Base-by-base conservation (phyloP, 2,888 invertebrate genomes). In the Eilema sororculum region DNA sequence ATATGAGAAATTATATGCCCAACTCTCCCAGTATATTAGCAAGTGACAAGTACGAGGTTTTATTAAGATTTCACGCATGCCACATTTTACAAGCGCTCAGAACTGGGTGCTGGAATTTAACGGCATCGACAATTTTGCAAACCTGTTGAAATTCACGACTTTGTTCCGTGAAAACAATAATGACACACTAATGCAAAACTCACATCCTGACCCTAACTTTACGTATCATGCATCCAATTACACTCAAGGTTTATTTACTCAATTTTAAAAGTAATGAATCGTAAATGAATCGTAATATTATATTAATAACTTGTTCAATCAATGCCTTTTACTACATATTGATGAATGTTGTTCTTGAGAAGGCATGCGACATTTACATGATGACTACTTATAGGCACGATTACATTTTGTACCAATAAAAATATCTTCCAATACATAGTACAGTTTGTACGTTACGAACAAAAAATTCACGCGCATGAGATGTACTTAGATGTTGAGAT, bases 61-160 rank as follows among this genome's bases (percentile, higher is more conserved):
- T 86, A 80, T 85, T 69, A 78, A 68, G 77, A 81, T 82, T 79
- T 79, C 85, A 85, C 82, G 84, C 81, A 77, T 75, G 75, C 75
- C 68, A 72, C 73, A 79, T 80, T 84, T 83, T 74, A 75, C 78
- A 78, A 75, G 68, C 80, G 70, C 71, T 65, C 72, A 71, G 73
- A 74, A 76, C 78, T 78, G 75, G 78, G 78, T 79, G 78, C 78
- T 77, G 80, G 76, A 78, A 80, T 82, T 83, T 85, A 88, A 87
- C 87, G 87, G 88, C 77, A 87, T 74, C 79, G 76, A 57, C 64
- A 74, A 75, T 82, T 80, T 30, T 61, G n/a, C 24, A 37, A 20
- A 33, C 25, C 5, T 57, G n/a, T 22, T 24, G 8, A 10, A 8
- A 37, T 37, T 30, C 30, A 37, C 61, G 3, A 22, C 61, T 12